Conservation (phyloP, 2,888 invertebrate genomes). For the Exephanes ischioxanthus region DNA sequence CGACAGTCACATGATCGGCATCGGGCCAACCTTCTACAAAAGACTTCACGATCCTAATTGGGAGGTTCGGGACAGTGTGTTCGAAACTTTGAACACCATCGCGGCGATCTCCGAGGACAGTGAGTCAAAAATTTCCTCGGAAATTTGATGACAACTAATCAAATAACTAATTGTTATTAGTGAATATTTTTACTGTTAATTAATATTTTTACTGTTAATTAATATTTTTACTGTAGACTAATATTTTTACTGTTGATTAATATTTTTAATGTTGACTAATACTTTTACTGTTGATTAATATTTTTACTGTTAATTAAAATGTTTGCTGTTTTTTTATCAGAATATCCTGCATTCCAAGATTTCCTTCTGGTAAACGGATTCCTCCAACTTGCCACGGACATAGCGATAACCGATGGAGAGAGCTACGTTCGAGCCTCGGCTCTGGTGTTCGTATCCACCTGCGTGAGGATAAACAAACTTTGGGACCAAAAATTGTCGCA, state of each 20-base stretch:
- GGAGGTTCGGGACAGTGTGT: constrained; percentile 92
- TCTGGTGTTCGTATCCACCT: constrained; percentile 89
- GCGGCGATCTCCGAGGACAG: constrained; percentile 90
- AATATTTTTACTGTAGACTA: no score
- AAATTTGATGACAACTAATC: not conserved
- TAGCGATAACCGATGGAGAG: constrained; percentile 90
- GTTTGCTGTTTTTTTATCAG: constrained; percentile 84
- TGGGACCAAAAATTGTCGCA: constrained; percentile 89
- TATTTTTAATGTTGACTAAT: no score
- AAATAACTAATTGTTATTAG: not conserved
- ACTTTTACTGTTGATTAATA: no score
- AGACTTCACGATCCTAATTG: constrained; percentile 91
- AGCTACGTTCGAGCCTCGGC: constrained; percentile 92
- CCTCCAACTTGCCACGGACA: constrained; percentile 88
- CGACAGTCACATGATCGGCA: constrained; percentile 87
- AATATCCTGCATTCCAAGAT: constrained; percentile 92
- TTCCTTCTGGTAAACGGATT: constrained; percentile 89
- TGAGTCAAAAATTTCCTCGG: constrained; percentile 83
- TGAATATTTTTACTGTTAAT: no score
- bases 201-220: no score
- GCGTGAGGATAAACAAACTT: constrained; percentile 88
- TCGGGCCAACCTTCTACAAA: constrained; percentile 89
- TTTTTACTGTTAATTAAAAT: no score
- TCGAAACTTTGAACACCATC: constrained; percentile 91
- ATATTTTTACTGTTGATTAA: no score